Conservation (phyloP, 2,797 vertebrate genomes). For the Channallabes apus region DNA sequence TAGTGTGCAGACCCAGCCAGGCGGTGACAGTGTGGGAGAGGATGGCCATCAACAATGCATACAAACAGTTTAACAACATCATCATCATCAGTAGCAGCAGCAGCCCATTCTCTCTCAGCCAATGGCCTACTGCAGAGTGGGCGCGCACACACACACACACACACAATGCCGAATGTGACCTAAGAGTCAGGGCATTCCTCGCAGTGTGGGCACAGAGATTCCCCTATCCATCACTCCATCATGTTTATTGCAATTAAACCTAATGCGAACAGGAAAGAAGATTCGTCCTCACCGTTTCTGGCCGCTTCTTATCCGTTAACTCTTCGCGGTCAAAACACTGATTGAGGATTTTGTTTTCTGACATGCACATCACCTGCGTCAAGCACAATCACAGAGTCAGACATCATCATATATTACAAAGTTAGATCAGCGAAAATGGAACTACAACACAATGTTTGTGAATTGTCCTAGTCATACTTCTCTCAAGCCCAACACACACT, state of each 20-base stretch:
- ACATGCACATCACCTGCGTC: slow-evolving; percentile 89
- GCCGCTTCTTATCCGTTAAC: slow-evolving; percentile 93
- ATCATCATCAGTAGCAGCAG: slow-evolving; percentile 54
- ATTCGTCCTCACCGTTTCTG: slow-evolving; percentile 85
- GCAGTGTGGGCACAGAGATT: slow-evolving; percentile 63
- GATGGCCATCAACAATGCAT: slow-evolving; percentile 55
- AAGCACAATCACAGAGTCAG: slow-evolving; percentile 71
- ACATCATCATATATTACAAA: slow-evolving; percentile 36
- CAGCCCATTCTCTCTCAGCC: slow-evolving; percentile 54
- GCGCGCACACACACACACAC: slow-evolving; percentile 36
- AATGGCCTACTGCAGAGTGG: slow-evolving; percentile 52
- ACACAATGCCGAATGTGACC: slow-evolving; percentile 58
- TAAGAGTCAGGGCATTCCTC: slow-evolving; percentile 72
- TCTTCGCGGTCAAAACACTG: slow-evolving; percentile 91
- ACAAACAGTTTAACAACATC: slow-evolving; percentile 54
- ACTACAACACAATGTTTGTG: neutral
- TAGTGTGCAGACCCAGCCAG: slow-evolving; percentile 57
- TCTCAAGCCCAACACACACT: slow-evolving; percentile 56
- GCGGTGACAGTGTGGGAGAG: slow-evolving; percentile 57
- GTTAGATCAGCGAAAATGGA: slow-evolving; percentile 13
- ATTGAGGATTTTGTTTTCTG: slow-evolving; percentile 90
- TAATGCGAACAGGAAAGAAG: neutral
- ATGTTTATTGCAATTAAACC: neutral
- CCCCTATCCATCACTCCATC: slow-evolving; percentile 38
- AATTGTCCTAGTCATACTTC: slow-evolving; percentile 37